These are phyloP conservation scores for Antheraea pernyi DNA, from an alignment of 1,140 invertebrate species.

Conservation along the genomic window DNA sequence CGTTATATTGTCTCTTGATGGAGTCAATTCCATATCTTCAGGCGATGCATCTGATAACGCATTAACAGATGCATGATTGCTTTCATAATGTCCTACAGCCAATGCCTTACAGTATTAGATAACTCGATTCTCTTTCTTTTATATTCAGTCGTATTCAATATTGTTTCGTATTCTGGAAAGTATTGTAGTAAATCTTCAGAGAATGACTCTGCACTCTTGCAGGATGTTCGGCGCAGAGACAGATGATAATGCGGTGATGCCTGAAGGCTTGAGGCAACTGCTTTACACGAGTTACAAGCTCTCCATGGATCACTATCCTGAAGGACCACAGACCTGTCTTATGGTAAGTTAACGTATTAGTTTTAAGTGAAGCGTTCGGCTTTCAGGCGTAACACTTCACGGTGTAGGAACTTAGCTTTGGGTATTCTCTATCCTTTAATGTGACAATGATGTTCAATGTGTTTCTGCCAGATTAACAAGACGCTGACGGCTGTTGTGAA, in stretches of 20 bases:
- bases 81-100: no score
- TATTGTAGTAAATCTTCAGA: neutral
- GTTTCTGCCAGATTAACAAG: constrained; percentile 78
- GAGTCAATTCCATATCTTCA: no score
- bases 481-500: constrained; percentile 85
- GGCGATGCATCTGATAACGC: no score
- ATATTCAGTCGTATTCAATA: no score
- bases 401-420: no score
- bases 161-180: neutral
- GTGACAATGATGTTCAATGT: neutral
- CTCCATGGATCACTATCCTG: constrained; percentile 87
- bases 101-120: no score
- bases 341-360: constrained; percentile 51
- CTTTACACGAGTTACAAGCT: constrained; percentile 87
- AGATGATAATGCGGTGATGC: constrained; percentile 78
- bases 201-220: constrained; percentile 5
- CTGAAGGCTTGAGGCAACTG: constrained; percentile 81
- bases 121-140: no score
- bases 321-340: constrained; percentile 80
- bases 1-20: no score
- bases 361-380: no score
- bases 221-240: constrained; percentile 79
- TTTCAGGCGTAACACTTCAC: no score
- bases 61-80: no score
- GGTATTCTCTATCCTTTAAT: no score